Conservation (phyloP, 1,140 invertebrate genomes). For the Chionoecetes opilio region DNA sequence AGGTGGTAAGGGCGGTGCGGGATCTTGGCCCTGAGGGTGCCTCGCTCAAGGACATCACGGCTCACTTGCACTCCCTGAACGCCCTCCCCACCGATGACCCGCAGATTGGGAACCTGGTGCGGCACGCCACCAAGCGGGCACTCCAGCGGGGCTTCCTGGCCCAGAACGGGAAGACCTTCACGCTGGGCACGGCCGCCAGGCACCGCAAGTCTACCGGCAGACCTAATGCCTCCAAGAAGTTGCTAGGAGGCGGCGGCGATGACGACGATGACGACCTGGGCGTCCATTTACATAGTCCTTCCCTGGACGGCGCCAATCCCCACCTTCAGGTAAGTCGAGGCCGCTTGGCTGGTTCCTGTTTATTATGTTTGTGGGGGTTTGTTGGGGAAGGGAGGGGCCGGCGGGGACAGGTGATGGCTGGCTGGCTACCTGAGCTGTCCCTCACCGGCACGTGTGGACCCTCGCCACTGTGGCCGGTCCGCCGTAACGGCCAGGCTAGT, state of each 20-base stretch:
- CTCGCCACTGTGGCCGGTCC: not conserved
- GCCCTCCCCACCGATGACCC: conserved; percentile 38
- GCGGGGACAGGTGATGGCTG: conserved; percentile 20
- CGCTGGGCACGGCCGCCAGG: conserved; percentile 64
- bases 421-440: not conserved
- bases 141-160: conserved; percentile 79
- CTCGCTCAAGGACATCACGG: conserved; percentile 63
- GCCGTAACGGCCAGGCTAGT: not conserved
- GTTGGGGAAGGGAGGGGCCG: not conserved
- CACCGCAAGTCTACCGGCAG: conserved; percentile 59
- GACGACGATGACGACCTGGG: conserved; percentile 66
- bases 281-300: conserved; percentile 28
- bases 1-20: conserved; percentile 72
- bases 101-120: conserved; percentile 57
- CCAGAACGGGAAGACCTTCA: conserved; percentile 70
- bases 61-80: conserved; percentile 47
- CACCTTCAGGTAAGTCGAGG: conserved; percentile 66
- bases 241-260: not conserved
- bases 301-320: conserved; percentile 52
- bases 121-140: conserved; percentile 78
- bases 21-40: conserved; percentile 60
- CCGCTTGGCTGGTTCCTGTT: not conserved
- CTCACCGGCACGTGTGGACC: not conserved
- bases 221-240: conserved; percentile 11
- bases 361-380: not conserved